Conservation (phyloP, 35 echinoderm and acorn worm species). For the Ophioderma brevispina region DNA sequence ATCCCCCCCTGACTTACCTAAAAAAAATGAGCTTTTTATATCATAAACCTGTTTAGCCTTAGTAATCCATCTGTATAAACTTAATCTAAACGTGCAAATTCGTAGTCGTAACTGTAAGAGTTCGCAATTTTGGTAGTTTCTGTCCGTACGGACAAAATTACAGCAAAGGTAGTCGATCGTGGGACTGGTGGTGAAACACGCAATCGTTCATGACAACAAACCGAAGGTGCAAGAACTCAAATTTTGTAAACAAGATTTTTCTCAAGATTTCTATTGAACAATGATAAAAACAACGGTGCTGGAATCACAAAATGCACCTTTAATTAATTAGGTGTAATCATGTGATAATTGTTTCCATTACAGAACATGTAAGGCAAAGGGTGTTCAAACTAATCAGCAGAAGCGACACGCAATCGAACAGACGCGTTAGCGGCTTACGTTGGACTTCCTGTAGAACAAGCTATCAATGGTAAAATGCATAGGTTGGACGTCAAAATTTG, state of each 20-base stretch:
- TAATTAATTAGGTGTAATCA: not conserved
- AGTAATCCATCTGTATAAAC: no score
- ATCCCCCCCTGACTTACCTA: no score
- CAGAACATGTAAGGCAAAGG: constrained; percentile 81
- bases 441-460: constrained; percentile 84
- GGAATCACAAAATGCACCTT: not conserved
- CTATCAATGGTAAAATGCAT: constrained; percentile 90
- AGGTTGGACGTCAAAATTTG: no score
- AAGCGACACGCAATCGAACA: constrained; percentile 86
- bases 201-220: not conserved
- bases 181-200: not conserved
- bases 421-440: constrained; percentile 86
- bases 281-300: not conserved
- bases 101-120: no score
- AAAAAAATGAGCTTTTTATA: no score
- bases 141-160: no score
- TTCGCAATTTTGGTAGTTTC: no score
- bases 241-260: not conserved
- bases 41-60: no score
- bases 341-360: constrained; percentile 4
- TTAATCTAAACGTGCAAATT: no score
- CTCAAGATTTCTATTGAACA: not conserved
- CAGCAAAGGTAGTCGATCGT: not conserved
- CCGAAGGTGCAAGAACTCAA: not conserved
- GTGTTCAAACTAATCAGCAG: constrained; percentile 82